phyloP scores from a whole-genome alignment of 2,888 invertebrate species.

The Crocallis elinguaria region DNA sequence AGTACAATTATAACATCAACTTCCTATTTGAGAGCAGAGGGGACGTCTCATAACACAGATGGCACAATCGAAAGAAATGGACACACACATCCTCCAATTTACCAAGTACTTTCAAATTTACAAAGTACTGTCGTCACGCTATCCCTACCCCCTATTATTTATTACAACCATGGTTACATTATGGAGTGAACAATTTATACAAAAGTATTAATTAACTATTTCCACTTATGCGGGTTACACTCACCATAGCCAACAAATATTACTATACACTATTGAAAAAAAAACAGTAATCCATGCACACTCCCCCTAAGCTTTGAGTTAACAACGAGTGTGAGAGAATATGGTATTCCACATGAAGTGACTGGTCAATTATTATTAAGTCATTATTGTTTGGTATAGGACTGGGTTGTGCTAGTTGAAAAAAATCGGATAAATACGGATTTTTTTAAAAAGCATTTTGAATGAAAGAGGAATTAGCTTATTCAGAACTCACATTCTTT shows the following conservation, averaged over 20 bases:
- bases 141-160: constrained; percentile 18
- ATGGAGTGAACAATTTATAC: constrained; percentile 29
- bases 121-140: constrained; percentile 25
- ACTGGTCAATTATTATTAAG: constrained; percentile 72
- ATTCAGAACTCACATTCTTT: too few species aligned
- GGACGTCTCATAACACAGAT: too few species aligned
- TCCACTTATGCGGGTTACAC: constrained; percentile 36
- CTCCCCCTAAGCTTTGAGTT: constrained; percentile 16
- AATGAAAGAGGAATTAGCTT: too few species aligned
- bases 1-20: too few species aligned
- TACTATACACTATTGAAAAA: constrained; percentile 2
- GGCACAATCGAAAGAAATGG: too few species aligned
- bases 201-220: constrained; percentile 37
- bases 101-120: background rate
- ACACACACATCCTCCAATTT: too few species aligned
- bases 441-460: background rate
- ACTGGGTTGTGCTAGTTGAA: constrained; percentile 20
- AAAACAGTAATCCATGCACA: constrained; percentile 12
- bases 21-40: too few species aligned
- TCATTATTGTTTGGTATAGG: constrained; percentile 54
- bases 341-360: constrained; percentile 56
- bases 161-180: constrained; percentile 7
- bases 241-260: constrained; percentile 11
- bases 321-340: constrained; percentile 38
- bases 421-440: constrained; percentile 9